phyloP scores from a whole-genome alignment of 2,797 vertebrate genomes.

The Otolemur crassicaudatus region DNA sequence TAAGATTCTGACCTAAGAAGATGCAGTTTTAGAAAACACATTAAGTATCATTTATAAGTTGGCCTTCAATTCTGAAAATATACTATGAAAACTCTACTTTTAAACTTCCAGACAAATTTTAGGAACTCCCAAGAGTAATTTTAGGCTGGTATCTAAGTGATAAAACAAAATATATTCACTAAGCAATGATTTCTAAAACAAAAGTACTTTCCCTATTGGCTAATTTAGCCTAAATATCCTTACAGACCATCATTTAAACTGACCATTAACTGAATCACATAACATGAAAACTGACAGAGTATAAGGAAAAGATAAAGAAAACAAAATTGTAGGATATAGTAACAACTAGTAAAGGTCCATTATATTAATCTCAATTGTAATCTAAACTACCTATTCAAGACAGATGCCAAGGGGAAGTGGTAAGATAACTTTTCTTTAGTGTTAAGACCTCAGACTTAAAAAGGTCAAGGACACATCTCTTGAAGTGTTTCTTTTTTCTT shows the following conservation, averaged over 20 bases:
- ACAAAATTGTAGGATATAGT: not conserved
- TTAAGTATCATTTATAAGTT: not conserved
- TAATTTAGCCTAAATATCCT: not conserved
- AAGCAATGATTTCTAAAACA: not conserved
- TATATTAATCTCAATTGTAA: not conserved
- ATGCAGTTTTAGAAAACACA: not conserved
- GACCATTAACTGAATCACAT: not conserved
- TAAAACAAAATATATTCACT: not conserved
- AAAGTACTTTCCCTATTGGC: not conserved
- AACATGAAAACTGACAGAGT: not conserved
- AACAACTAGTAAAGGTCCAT: not conserved
- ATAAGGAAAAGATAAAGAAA: not conserved
- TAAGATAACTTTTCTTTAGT: not conserved
- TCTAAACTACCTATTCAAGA: not conserved
- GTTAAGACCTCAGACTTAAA: not conserved
- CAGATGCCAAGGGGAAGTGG: not conserved
- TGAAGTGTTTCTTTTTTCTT: not conserved
- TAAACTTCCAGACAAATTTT: not conserved
- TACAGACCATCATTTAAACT: not conserved
- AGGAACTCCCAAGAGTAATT: not conserved
- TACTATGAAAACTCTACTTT: not conserved
- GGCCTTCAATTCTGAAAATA: conserved; percentile 16
- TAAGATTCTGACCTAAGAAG: not conserved
- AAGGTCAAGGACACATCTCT: not conserved
- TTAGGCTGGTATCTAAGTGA: not conserved